A percentile compares a stretch with the other conserved stretches of the same genome.
Evolutionary conservation across 2,797 vertebrate species (phyloP).

Genomic region (Urocyon cinereoargenteus): DNA sequence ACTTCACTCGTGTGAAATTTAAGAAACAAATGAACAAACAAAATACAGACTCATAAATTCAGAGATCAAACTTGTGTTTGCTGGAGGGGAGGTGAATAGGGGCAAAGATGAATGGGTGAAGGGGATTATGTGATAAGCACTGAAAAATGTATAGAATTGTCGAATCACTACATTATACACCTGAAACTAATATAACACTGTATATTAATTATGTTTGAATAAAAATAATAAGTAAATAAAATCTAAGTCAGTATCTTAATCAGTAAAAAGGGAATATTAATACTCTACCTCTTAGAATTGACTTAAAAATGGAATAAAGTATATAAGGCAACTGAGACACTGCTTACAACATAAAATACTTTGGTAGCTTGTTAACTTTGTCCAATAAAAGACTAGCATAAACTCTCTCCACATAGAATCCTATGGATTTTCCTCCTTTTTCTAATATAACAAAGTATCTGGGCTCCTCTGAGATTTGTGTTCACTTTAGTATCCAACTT

Average conservation of each 20-base stretch:
- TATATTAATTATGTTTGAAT: not conserved
- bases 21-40: not conserved
- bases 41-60: not conserved
- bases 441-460: not conserved
- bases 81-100: not conserved
- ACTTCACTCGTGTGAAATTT: not conserved
- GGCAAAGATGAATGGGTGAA: not conserved
- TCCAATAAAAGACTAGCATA: not conserved
- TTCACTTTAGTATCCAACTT: not conserved
- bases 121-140: not conserved
- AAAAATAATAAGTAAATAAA: not conserved
- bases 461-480: constrained; percentile 24
- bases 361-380: not conserved
- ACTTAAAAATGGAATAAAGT: not conserved
- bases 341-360: not conserved
- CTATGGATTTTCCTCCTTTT: not conserved
- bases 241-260: not conserved
- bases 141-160: not conserved
- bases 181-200: not conserved
- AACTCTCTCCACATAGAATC: not conserved
- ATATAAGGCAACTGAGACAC: not conserved
- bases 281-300: not conserved
- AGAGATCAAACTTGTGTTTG: not conserved
- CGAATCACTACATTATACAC: not conserved
- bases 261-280: not conserved